Percentiles rank a stretch among this genome's conserved stretches.
phyloP scores from a whole-genome alignment of 2,797 vertebrate species.

The Ibycter americanus region DNA sequence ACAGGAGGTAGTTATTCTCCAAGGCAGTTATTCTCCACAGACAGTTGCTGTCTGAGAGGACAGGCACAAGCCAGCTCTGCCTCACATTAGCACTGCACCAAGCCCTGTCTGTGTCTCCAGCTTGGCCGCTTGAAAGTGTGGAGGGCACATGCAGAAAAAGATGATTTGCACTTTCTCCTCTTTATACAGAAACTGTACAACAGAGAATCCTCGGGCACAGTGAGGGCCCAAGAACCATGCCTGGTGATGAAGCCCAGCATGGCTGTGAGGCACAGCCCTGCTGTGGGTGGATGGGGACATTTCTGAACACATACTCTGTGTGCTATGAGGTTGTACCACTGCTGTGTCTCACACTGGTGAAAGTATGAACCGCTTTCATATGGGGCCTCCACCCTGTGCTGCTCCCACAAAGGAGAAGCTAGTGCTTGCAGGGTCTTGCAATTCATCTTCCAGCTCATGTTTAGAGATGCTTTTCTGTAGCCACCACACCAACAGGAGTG shows the following conservation, averaged over 20 bases:
- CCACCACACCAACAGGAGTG: background rate
- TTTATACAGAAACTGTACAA: background rate
- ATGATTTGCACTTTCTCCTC: background rate
- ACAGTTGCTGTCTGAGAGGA: background rate
- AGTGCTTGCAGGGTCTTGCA: background rate
- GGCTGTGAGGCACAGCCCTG: background rate
- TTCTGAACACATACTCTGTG: background rate
- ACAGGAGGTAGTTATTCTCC: background rate
- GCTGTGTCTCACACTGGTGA: background rate
- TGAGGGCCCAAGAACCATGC: background rate
- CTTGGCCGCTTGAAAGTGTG: background rate
- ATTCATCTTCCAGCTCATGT: background rate
- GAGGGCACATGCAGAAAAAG: background rate
- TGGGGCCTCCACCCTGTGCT: background rate
- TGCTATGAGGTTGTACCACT: background rate
- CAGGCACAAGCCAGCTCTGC: background rate
- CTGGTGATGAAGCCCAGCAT: background rate
- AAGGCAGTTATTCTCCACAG: background rate
- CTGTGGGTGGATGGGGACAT: background rate
- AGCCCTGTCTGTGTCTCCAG: background rate
- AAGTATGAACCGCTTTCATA: background rate
- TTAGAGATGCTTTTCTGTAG: background rate
- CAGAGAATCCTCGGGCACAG: background rate
- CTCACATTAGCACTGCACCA: background rate
- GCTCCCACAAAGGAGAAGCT: background rate